A percentile compares a stretch with the other conserved stretches of the same genome.
Evolutionary conservation across 2,797 vertebrate genomes (phyloP).

Genomic region (Manis pentadactyla): DNA sequence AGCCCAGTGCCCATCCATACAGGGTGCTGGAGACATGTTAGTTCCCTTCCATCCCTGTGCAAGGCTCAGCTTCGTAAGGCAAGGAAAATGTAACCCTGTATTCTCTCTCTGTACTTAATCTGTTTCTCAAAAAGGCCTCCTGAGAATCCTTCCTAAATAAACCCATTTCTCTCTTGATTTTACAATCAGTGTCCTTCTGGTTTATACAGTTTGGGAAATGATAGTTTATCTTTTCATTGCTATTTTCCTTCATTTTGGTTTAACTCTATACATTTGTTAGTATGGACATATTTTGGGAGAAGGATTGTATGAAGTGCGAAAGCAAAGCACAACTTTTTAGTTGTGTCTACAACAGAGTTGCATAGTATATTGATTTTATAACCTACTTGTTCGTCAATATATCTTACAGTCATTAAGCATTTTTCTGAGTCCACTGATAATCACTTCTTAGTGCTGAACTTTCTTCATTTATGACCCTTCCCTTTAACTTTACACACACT

Average conservation of each 20-base stretch:
- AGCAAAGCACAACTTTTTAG: background rate
- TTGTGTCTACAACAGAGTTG: background rate
- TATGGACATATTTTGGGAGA: background rate
- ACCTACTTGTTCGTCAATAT: background rate
- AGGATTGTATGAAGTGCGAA: background rate
- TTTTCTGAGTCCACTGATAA: background rate
- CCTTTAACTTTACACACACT: background rate
- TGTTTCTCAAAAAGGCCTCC: background rate
- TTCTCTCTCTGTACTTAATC: background rate
- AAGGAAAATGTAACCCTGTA: background rate
- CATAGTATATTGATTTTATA: background rate
- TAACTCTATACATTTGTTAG: background rate
- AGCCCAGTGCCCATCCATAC: background rate
- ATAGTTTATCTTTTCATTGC: background rate
- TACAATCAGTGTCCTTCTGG: background rate
- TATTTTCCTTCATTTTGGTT: background rate
- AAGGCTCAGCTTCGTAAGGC: background rate
- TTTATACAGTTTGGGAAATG: background rate
- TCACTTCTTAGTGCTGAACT: background rate
- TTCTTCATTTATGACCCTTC: background rate
- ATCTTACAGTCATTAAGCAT: background rate
- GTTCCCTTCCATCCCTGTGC: background rate
- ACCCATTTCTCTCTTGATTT: background rate
- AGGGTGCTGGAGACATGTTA: background rate
- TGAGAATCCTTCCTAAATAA: background rate